phyloP scores from a whole-genome alignment of 2,113 vertebrate species.

The Rousettus leschenaultii region DNA sequence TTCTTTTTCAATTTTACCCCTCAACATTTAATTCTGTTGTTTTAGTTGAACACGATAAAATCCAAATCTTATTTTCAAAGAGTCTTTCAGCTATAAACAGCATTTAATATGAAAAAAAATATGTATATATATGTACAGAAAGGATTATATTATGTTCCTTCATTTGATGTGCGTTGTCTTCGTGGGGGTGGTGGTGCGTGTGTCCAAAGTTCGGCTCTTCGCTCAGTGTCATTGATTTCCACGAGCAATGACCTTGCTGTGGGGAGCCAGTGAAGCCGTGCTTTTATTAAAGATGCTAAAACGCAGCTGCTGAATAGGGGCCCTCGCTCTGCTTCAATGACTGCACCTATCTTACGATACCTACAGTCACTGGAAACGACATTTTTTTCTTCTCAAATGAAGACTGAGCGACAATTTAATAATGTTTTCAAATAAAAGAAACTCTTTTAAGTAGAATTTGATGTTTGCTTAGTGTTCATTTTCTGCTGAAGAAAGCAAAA shows the following conservation, averaged over 20 bases:
- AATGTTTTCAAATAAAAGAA: neutral
- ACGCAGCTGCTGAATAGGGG: neutral
- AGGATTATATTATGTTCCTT: neutral
- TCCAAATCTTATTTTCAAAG: neutral
- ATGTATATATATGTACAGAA: neutral
- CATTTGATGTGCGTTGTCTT: neutral
- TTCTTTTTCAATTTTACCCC: conserved; percentile 12
- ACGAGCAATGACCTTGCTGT: neutral
- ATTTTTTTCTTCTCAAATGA: neutral
- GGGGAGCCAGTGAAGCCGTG: neutral
- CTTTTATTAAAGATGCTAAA: neutral
- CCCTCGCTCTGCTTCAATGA: neutral
- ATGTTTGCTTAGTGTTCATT: neutral
- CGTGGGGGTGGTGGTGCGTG: neutral
- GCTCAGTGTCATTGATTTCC: neutral
- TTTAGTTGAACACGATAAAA: neutral
- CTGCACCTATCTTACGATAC: neutral
- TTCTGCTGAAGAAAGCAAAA: neutral
- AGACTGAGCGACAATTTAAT: neutral
- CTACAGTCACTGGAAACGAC: neutral
- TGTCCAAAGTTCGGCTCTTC: neutral
- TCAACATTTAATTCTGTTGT: neutral
- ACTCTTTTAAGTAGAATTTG: neutral
- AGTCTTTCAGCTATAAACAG: neutral
- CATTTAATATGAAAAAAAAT: neutral